Evolutionary conservation across 2,888 invertebrate genomes (phyloP), one percentile per base, ranked within the genome.

Genomic region (Thyatira batis): DNA sequence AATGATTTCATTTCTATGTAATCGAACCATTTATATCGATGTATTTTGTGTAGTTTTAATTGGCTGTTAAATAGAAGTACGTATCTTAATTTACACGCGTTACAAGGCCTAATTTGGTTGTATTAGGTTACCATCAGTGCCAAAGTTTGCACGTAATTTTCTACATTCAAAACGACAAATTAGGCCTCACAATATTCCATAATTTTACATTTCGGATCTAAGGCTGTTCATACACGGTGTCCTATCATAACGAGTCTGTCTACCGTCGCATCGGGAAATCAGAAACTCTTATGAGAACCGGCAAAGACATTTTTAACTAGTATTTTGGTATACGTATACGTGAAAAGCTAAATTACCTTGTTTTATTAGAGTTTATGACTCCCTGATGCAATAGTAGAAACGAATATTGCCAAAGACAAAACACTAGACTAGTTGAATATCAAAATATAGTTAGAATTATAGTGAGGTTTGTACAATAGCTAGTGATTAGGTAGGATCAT

Each of bases 321-420:
- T 45, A 27, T 49, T 52, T 33, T 51, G 21, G 17, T 43, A 27
- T 27, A 9, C 23, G 20, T 28, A 33, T 33, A 33, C 33, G 13
- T 20, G 3, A 44, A 44, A 8, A 17, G 9, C 21, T 0, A n/a
- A n/a, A 21, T n/a, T 45, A 2, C 6, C 6, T 21, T 2, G 21
- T 44, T 11, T 9, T 10, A 44, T 21, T 44, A 11, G 9, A 45
- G 23, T 25, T 23, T 45, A 4, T 45, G 45, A 23, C 3, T 20
- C 20, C 20, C 27, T 27, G 27, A 28, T 27, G 13, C 13, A n/a
- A 48, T 69, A 62, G 64, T 69, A 69, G 67, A 60, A 53, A 58
- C 54, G 54, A 75, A 76, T 75, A 78, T 82, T 82, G 82, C 82
- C 82, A 82, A 82, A 82, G 82, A 82, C 76, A 80, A 74, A 76